Conservation (phyloP, 2,797 vertebrate genomes). For the Lacerta agilis region DNA sequence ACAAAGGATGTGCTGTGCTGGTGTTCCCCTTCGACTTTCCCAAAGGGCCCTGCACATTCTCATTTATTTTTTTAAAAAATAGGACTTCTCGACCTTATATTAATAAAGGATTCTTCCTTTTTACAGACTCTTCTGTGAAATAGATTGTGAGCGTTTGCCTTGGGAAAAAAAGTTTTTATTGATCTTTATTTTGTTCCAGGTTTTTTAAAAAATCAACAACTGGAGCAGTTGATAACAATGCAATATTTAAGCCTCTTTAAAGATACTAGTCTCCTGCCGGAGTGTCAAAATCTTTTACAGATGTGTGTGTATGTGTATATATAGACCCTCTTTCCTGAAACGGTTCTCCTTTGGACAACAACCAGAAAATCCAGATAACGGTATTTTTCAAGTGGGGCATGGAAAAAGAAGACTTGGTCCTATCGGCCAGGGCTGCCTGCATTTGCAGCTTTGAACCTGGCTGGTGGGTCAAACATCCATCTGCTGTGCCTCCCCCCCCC, state of each 20-base stretch:
- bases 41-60: slow-evolving; percentile 50
- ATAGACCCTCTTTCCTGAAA: slow-evolving; percentile 11
- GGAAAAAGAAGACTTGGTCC: slow-evolving; percentile 33
- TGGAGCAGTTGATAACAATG: slow-evolving; percentile 21
- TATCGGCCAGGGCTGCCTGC: slow-evolving; percentile 53
- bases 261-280: not conserved
- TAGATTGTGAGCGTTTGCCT: slow-evolving; percentile 24
- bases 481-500: slow-evolving; percentile 52
- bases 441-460: slow-evolving; percentile 57
- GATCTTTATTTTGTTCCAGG: slow-evolving; percentile 42
- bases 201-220: slow-evolving; percentile 41
- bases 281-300: not conserved
- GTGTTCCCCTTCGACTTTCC: slow-evolving; percentile 19
- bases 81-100: slow-evolving; percentile 53
- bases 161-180: not conserved
- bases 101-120: slow-evolving; percentile 61
- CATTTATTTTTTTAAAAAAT: slow-evolving; percentile 39
- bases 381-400: not conserved
- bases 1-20: slow-evolving; percentile 70
- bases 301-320: not conserved
- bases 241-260: slow-evolving; percentile 44
- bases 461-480: slow-evolving; percentile 52
- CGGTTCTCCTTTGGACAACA: slow-evolving; percentile 33
- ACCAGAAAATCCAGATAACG: slow-evolving; percentile 38
- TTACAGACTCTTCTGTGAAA: slow-evolving; percentile 46